Base-by-base conservation (phyloP, 2,113 vertebrate species). In the Anolis sagrei region DNA sequence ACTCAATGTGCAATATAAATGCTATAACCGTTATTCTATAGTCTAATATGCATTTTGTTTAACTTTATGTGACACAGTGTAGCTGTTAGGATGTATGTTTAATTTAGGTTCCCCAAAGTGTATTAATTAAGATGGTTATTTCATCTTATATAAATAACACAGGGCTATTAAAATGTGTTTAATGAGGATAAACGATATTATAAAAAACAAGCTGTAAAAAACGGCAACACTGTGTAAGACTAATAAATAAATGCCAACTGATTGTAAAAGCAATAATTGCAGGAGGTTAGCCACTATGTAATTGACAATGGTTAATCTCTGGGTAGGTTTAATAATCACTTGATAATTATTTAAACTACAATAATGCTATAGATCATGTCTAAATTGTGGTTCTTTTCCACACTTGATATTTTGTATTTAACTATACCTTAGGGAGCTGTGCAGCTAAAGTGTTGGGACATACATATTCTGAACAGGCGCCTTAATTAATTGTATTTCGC, bases 401-500 rank as follows among this genome's bases (percentile, higher is more conserved):
- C 48, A 3, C 86, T 89, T 88, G 34, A 72, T 88, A 85, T 90
- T 90, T 91, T 75, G 79, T 29, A 77, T 80, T 93, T 88, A 91
- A 89, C 39, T 0, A 0, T 84, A 44, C 88, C 70, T 80, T 18
- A 79, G 88, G 82, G 88, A 94, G 49, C n/a, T 88, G 61, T 54
- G 83, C 29, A 90, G 23, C 79, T 83, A 80, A 92, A 91, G n/a
- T 29, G 36, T 76, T 79, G 78, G 86, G 82, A 75, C 64, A 54
- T 54, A 70, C 79, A 83, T 93, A 93, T 92, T 90, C 87, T 92
- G 83, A 91, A 90, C 58, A 86, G 51, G 39, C 91, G 75, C 89
- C 54, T 92, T 94, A 94, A 93, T 91, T 92, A 93, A 93, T 76
- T 92, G 86, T 89, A 90, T 93, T 94, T 91, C 84, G 80, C 18